Base-by-base conservation (phyloP, 2,888 invertebrate genomes). In the Venusia cambrica region DNA sequence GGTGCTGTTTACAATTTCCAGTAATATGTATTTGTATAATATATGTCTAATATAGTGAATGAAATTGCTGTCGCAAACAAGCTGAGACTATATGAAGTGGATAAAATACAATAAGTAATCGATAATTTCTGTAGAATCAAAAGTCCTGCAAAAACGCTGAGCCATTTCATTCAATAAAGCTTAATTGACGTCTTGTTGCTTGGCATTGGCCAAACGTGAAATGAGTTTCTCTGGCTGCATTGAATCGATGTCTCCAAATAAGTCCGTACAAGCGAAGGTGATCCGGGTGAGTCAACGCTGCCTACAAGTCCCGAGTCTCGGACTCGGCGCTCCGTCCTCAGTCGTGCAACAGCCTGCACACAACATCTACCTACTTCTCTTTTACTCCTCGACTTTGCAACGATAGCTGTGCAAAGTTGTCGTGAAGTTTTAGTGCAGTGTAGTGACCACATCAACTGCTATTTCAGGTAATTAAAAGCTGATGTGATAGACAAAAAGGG, bases 221-320 rank as follows among this genome's bases (percentile, higher is more conserved):
- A 55, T 57, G 45, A 57, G 62, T 62, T 68, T 67, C 66, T 69
- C 64, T 57, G 53, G 57, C 61, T 73, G 73, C 70, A 73, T 73
- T 71, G 66, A 63, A 65, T 54, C 66, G 76, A 68, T 73, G 75
- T 79, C 76, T 57, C 85, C 85, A 84, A 87, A 87, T 87, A 87
- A 71, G 85, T 84, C 78, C 78, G 74, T 76, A 72, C 64, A 59
- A 54, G 55, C 70, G 83, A 84, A 87, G 85, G 85, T 81, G 77
- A 87, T 75, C 77, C 21, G 37, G 65, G 62, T 63, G 84, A 83
- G 63, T 83, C 81, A 81, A 63, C 52, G 30, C 38, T 45, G 57
- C 51, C 51, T 74, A 57, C 60, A 57, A 57, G 64, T 67, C 70
- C 70, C 65, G 72, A 62, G 28, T 38, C 35, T 26, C 49, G 15